These are phyloP conservation scores for Myathropa florea DNA, from an alignment of 2,888 invertebrate species.

Conservation along the genomic window DNA sequence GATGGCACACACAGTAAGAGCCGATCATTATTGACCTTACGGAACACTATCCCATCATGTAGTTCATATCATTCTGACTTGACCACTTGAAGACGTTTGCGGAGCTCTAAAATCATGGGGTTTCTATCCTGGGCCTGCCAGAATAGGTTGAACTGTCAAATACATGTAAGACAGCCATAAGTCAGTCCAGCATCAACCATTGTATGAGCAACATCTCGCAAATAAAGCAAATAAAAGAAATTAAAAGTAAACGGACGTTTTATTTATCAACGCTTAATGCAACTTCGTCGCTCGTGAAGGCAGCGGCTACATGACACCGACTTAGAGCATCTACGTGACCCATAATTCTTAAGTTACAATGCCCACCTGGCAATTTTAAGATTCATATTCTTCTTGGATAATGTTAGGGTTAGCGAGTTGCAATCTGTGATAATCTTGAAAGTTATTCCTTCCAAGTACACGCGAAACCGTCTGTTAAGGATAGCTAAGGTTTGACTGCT, in stretches of 20 bases:
- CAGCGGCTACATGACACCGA: background rate
- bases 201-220: too few species aligned
- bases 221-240: too few species aligned
- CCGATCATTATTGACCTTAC: constrained; percentile 59
- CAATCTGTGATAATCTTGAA: constrained; percentile 72
- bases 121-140: too few species aligned
- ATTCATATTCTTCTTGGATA: constrained; percentile 43
- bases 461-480: background rate
- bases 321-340: constrained; percentile 30
- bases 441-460: constrained; percentile 23
- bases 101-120: too few species aligned
- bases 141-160: too few species aligned
- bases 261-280: background rate
- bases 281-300: too few species aligned
- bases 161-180: too few species aligned
- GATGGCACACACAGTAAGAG: constrained; percentile 44
- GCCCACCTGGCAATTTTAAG: constrained; percentile 75
- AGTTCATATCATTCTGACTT: too few species aligned
- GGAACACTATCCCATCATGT: too few species aligned
- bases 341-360: constrained; percentile 63
- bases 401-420: constrained; percentile 64
- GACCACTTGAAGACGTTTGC: too few species aligned
- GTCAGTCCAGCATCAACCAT: too few species aligned
- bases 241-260: background rate
- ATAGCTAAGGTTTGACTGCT: background rate